These are phyloP conservation scores for Phaedon cochleariae DNA, from an alignment of 2,888 invertebrate genomes.

Conservation along the genomic window DNA sequence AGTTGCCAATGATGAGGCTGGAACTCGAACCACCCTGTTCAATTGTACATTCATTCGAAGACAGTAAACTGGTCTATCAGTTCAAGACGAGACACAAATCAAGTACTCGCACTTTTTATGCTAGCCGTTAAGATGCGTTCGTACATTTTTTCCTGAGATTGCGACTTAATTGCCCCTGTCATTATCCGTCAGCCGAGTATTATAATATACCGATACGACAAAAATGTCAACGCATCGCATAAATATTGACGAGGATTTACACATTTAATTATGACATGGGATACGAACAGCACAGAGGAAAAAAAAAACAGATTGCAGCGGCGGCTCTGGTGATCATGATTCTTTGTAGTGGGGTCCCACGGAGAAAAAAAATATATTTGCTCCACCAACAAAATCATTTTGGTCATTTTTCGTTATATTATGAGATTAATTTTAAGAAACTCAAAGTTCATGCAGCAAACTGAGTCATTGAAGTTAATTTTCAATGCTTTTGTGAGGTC, in stretches of 20 bases:
- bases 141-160: not conserved
- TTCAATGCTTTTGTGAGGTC: too few relatives aligned
- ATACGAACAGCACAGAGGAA: not conserved
- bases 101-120: not conserved
- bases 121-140: not conserved
- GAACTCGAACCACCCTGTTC: too few relatives aligned
- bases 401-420: too few relatives aligned
- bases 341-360: too few relatives aligned
- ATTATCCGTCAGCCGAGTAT: constrained; percentile 11
- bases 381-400: too few relatives aligned
- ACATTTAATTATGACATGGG: constrained; percentile 19
- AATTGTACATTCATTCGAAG: not conserved
- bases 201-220: constrained; percentile 9
- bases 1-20: too few relatives aligned
- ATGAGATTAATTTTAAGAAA: too few relatives aligned
- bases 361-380: too few relatives aligned
- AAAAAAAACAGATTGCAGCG: not conserved
- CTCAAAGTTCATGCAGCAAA: too few relatives aligned
- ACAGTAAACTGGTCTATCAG: not conserved
- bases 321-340: too few relatives aligned
- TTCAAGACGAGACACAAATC: not conserved
- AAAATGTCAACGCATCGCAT: constrained; percentile 18
- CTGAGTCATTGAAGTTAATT: too few relatives aligned
- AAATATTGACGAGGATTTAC: constrained; percentile 18
- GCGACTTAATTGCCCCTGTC: constrained; percentile 16